Evolutionary conservation across 2,888 invertebrate species (phyloP).

Genomic region (Eumerus sabulonum): DNA sequence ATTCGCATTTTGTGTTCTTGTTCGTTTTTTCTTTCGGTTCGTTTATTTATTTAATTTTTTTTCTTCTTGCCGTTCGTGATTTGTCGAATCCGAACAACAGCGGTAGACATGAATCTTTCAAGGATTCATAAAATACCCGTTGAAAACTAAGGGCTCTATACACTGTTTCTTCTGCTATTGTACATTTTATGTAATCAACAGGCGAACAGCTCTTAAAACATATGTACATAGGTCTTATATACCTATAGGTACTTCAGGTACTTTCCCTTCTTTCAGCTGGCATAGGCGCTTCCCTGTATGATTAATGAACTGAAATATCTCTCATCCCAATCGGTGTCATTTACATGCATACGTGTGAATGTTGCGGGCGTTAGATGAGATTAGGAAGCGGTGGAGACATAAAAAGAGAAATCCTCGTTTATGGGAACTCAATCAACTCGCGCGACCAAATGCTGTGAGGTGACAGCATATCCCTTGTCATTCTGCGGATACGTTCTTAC

Average conservation of each 20-base stretch:
- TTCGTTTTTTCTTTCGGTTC: not conserved
- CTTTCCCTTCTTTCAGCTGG: slow-evolving; percentile 1
- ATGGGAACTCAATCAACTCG: slow-evolving; percentile 54
- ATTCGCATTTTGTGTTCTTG: slow-evolving; percentile 2
- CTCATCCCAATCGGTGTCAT: slow-evolving; percentile 41
- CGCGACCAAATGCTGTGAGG: slow-evolving; percentile 28
- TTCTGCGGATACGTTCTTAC: slow-evolving; percentile 23
- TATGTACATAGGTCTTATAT: too few species aligned
- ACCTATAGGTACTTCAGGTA: slow-evolving; percentile 21
- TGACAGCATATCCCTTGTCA: slow-evolving; percentile 19
- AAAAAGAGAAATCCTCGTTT: slow-evolving; percentile 44
- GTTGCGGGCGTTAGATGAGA: too few species aligned
- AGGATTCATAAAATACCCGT: slow-evolving; percentile 36
- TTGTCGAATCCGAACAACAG: slow-evolving; percentile 15
- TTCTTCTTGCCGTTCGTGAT: slow-evolving; percentile 1
- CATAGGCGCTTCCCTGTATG: slow-evolving; percentile 27
- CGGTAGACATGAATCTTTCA: slow-evolving; percentile 35
- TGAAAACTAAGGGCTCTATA: slow-evolving; percentile 1
- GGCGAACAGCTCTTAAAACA: slow-evolving; percentile 31
- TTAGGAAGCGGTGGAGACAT: slow-evolving; percentile 9
- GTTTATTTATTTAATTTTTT: slow-evolving; percentile 13
- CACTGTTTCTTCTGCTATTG: not conserved
- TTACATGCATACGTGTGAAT: slow-evolving; percentile 20
- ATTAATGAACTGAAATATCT: slow-evolving; percentile 64
- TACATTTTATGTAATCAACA: slow-evolving; percentile 29